These are phyloP conservation scores for Drosophila pruinosa DNA, from an alignment of 1,140 invertebrate species.

Conservation along the genomic window DNA sequence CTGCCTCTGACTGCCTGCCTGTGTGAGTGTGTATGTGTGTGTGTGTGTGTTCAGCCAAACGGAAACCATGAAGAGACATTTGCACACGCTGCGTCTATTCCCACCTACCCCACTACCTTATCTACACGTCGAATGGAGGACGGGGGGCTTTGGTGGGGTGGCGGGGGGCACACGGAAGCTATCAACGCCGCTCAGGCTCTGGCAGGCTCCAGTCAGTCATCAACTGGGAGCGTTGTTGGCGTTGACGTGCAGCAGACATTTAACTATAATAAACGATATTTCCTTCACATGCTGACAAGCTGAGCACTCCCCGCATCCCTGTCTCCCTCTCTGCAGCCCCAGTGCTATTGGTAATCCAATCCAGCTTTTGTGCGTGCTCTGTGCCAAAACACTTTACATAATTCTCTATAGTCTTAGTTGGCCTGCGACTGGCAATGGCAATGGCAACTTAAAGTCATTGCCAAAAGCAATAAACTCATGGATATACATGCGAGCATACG, in stretches of 20 bases:
- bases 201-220: slow-evolving; percentile 36
- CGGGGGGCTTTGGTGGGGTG: no score
- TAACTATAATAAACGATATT: slow-evolving; percentile 74
- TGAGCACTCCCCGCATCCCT: neutral
- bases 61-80: slow-evolving; percentile 56
- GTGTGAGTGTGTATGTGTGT: neutral
- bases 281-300: slow-evolving; percentile 55
- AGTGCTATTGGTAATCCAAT: slow-evolving; percentile 34
- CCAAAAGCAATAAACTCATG: slow-evolving; percentile 31
- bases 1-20: neutral
- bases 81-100: slow-evolving; percentile 19
- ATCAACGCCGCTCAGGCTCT: slow-evolving; percentile 45
- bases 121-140: neutral
- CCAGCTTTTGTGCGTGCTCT: slow-evolving; percentile 17
- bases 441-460: slow-evolving; percentile 11
- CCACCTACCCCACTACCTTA: neutral
- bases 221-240: slow-evolving; percentile 28
- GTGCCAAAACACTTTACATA: slow-evolving; percentile 43
- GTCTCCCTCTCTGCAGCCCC: neutral
- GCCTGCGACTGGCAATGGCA: slow-evolving; percentile 6
- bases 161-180: slow-evolving; percentile 41
- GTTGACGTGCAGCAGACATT: slow-evolving; percentile 64
- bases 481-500: neutral
- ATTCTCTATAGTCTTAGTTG: slow-evolving; percentile 28
- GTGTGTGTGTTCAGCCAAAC: slow-evolving; percentile 51